These are phyloP conservation scores for Synanthedon myopaeformis DNA, from an alignment of 2,888 invertebrate species.

Conservation along the genomic window DNA sequence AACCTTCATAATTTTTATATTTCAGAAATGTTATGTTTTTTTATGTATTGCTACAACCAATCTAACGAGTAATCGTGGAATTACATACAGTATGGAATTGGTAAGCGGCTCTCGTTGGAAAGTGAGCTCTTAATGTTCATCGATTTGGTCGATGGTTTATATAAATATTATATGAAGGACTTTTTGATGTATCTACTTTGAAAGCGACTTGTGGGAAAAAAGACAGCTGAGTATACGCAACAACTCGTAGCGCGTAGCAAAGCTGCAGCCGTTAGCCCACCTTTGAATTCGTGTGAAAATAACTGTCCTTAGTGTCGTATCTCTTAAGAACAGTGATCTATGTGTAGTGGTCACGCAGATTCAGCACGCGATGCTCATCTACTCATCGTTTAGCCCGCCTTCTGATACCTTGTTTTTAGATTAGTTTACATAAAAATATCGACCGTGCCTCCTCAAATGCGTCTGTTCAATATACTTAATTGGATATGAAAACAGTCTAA, in stretches of 20 bases:
- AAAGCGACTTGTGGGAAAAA: background rate
- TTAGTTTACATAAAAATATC: slow-evolving; percentile 46
- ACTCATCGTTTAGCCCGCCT: slow-evolving; percentile 30
- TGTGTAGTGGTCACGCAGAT: slow-evolving; percentile 48
- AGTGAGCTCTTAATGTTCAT: too few species aligned
- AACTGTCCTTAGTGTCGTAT: slow-evolving; percentile 47
- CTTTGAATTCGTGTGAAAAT: slow-evolving; percentile 36
- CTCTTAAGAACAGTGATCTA: slow-evolving; percentile 52
- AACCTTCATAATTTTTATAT: too few species aligned
- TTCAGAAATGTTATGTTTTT: too few species aligned
- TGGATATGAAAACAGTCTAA: background rate
- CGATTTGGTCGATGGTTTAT: too few species aligned
- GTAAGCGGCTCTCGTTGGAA: too few species aligned
- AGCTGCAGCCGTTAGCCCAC: background rate
- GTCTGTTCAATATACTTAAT: slow-evolving; percentile 5
- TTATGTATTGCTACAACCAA: too few species aligned
- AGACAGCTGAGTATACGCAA: background rate
- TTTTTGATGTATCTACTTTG: too few species aligned
- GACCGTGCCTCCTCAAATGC: slow-evolving; percentile 37
- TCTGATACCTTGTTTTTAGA: slow-evolving; percentile 39
- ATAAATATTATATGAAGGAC: too few species aligned
- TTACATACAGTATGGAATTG: too few species aligned
- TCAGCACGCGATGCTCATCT: slow-evolving; percentile 34
- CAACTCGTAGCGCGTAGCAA: background rate
- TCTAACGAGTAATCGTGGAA: too few species aligned